Evolutionary conservation across 2,888 invertebrate genomes (phyloP).

Genomic region (Halictus quadricinctus): DNA sequence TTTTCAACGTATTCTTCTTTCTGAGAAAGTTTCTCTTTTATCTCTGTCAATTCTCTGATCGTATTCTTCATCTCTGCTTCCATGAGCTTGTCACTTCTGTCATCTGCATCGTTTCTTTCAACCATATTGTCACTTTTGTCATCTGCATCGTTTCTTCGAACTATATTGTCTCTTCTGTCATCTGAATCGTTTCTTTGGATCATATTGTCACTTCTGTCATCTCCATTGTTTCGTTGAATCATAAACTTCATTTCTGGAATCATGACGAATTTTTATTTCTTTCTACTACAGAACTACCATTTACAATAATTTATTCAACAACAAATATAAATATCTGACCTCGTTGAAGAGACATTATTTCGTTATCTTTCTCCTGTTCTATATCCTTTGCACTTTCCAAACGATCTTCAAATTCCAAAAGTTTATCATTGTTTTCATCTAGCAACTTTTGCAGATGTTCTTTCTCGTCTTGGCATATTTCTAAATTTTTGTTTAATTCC

Average conservation of each 20-base stretch:
- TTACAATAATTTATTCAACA: not conserved
- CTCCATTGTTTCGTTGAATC: constrained; percentile 56
- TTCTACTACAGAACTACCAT: not conserved
- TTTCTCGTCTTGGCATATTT: constrained; percentile 58
- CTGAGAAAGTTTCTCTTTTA: constrained; percentile 52
- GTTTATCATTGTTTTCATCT: constrained; percentile 51
- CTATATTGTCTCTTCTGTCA: no score
- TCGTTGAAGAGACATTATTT: constrained; percentile 75
- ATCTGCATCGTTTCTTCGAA: no score
- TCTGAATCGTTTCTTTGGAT: no score
- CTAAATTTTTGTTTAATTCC: constrained; percentile 56
- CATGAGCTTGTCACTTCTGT: constrained; percentile 61
- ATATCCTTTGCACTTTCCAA: constrained; percentile 49
- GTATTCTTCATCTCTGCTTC: constrained; percentile 71
- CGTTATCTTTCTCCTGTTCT: constrained; percentile 75
- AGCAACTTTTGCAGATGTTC: constrained; percentile 38
- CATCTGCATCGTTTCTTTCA: constrained; percentile 31
- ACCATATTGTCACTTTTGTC: no score
- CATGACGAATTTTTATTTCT: constrained; percentile 57
- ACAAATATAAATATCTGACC: constrained; percentile 56
- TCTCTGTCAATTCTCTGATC: constrained; percentile 65
- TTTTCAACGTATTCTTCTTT: constrained; percentile 55
- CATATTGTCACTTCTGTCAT: no score
- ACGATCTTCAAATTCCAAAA: constrained; percentile 46
- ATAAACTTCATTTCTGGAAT: constrained; percentile 68